These are phyloP conservation scores for Corynorhinus townsendii DNA, from an alignment of 2,113 vertebrate genomes.

Conservation along the genomic window DNA sequence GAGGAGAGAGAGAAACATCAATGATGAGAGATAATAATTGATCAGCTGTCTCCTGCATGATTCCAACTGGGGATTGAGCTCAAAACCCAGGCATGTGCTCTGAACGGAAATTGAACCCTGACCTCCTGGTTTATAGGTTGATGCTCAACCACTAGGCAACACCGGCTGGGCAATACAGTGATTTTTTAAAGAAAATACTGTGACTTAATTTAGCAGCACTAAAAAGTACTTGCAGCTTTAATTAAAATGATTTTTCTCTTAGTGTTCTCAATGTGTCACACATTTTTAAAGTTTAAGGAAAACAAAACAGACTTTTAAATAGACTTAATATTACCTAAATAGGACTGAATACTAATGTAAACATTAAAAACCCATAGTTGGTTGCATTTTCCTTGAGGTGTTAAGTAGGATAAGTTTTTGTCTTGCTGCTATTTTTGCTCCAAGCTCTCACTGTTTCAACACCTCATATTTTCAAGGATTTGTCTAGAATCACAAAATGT, in stretches of 20 bases:
- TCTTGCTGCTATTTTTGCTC: constrained; percentile 59
- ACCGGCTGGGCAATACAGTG: neutral
- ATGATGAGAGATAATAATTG: too few species aligned
- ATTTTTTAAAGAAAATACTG: constrained; percentile 59
- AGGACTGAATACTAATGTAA: constrained; percentile 57
- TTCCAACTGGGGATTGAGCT: too few species aligned
- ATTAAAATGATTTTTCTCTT: constrained; percentile 63
- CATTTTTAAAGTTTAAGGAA: constrained; percentile 64
- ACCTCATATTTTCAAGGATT: constrained; percentile 34
- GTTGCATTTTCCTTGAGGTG: constrained; percentile 59
- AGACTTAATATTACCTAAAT: constrained; percentile 69
- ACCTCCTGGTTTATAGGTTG: too few species aligned
- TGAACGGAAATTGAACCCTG: too few species aligned
- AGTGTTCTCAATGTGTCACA: constrained; percentile 41
- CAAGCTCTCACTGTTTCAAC: constrained; percentile 26
- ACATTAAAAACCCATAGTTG: constrained; percentile 53
- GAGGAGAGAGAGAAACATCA: too few species aligned
- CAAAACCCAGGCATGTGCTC: too few species aligned
- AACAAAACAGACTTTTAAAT: constrained; percentile 67
- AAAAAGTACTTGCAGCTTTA: constrained; percentile 52
- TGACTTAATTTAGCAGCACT: constrained; percentile 57
- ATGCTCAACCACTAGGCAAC: too few species aligned
- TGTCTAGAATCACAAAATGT: constrained; percentile 44
- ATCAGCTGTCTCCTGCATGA: too few species aligned
- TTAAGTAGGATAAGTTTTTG: constrained; percentile 64